A percentile compares a stretch with the other conserved stretches of the same genome.
Evolutionary conservation across 2,113 vertebrate genomes (phyloP).

Genomic region (Zapornia atra): DNA sequence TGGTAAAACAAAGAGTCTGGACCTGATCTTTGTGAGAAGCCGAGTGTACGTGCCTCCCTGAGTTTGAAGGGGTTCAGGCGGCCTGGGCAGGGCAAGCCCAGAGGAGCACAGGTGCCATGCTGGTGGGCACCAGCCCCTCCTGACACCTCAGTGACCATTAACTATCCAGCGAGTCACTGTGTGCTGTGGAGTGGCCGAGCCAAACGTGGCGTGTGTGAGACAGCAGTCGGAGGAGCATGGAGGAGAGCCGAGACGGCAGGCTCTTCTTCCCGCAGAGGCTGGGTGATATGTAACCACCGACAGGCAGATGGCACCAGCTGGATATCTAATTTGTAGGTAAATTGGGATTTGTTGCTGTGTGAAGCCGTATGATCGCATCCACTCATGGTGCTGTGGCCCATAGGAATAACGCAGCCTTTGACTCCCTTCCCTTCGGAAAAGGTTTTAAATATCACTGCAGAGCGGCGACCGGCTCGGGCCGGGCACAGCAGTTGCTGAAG

Average conservation of each 20-base stretch:
- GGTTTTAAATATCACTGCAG: not conserved
- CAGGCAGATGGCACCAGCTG: slow-evolving; percentile 69
- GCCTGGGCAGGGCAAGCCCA: not conserved
- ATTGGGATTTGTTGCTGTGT: slow-evolving; percentile 10
- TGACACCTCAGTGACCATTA: not conserved
- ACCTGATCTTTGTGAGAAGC: not conserved
- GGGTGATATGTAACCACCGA: slow-evolving; percentile 44
- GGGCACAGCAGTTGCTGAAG: not conserved
- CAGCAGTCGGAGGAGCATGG: rapidly evolving
- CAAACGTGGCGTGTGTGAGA: rapidly evolving
- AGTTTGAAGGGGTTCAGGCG: not conserved
- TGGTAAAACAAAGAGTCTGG: not conserved
- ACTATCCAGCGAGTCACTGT: not conserved
- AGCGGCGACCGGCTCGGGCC: not conserved
- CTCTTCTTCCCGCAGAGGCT: not conserved
- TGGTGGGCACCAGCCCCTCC: too few species aligned
- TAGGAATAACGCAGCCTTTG: not conserved
- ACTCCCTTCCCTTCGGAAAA: not conserved
- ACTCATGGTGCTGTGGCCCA: not conserved
- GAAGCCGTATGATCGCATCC: not conserved
- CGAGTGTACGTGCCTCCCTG: rapidly evolving
- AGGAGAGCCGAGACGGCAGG: not conserved
- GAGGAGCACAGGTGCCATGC: not conserved
- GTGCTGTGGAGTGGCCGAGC: not conserved
- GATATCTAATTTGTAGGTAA: slow-evolving; percentile 50